Base-by-base conservation (phyloP, 2,113 vertebrate genomes). In the Cyprinus carpio region DNA sequence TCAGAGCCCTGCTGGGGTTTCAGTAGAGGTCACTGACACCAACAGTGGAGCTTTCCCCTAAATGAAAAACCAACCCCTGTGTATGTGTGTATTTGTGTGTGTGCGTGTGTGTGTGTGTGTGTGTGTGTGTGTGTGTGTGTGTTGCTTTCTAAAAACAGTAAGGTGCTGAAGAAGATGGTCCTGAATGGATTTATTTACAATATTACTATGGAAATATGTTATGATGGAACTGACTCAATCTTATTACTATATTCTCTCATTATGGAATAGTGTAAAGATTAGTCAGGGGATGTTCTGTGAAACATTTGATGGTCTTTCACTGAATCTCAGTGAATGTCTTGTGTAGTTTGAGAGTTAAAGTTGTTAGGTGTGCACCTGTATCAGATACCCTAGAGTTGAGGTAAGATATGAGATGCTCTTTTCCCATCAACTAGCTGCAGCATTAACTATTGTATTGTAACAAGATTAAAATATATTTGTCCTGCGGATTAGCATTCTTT, bases 391-490 rank as follows among this genome's bases (percentile, higher is more conserved):
- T 86, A 85, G 87, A 94, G 91, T 95, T 96, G 93, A 95, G 90
- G 92, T 93, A 95, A 95, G 95, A 96, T 96, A 58, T 23, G 95
- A 96, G 97, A 96, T 95, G 93, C 95, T 95, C 95, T 89, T 89
- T 91, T 46, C 96, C 96, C 96, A 96, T 95, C 95, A 94, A 94
- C 96, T 96, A 97, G 96, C 96, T 95, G 96, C 95, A 88, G 97
- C 96, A 97, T 98, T 99, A 99, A 99, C 97, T 98, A 54, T 54
- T 99, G 97, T 98, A 98, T 99, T 98, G 96, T 99, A 99, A 99
- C 97, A 97, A 99, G 98, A 99, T 99, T 99, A 99, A 97, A 98
- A 98, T 98, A 97, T 97, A 98, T 99, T 98, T 97, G 97, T 97
- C 97, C 96, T 96, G 97, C 96, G 97, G 97, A 99, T 99, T 99